Conservation (phyloP, 2,113 vertebrate species). For the Dendrocopos noguchii region DNA sequence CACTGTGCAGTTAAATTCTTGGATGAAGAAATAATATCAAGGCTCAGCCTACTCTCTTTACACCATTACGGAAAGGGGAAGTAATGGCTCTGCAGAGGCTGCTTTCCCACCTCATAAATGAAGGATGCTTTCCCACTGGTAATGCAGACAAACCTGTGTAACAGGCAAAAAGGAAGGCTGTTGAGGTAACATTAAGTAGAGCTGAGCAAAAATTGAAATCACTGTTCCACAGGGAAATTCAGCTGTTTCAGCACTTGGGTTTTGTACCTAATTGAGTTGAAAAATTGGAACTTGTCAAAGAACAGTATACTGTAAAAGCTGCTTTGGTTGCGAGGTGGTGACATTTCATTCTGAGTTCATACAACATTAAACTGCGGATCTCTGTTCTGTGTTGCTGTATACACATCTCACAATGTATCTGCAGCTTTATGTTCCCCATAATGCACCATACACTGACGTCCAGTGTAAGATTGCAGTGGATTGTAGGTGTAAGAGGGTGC, state of each 20-base stretch:
- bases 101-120: conserved; percentile 63
- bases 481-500: background rate
- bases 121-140: conserved; percentile 39
- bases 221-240: conserved; percentile 32
- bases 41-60: conserved; percentile 4
- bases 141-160: conserved; percentile 3
- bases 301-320: background rate
- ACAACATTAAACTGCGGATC: background rate
- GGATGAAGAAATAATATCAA: conserved; percentile 32
- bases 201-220: conserved; percentile 37
- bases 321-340: background rate
- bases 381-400: background rate
- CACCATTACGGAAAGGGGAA: conserved; percentile 27
- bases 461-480: background rate
- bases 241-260: conserved; percentile 25
- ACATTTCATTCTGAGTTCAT: conserved; percentile 7
- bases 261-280: conserved; percentile 51
- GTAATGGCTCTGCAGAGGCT: conserved; percentile 58
- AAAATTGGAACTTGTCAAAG: conserved; percentile 29
- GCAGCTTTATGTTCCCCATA: background rate
- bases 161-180: background rate
- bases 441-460: background rate
- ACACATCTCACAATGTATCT: background rate
- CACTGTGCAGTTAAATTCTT: background rate
- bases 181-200: conserved; percentile 18